Base-by-base conservation (phyloP, 2,888 invertebrate genomes). In the Andrena hattorfiana region DNA sequence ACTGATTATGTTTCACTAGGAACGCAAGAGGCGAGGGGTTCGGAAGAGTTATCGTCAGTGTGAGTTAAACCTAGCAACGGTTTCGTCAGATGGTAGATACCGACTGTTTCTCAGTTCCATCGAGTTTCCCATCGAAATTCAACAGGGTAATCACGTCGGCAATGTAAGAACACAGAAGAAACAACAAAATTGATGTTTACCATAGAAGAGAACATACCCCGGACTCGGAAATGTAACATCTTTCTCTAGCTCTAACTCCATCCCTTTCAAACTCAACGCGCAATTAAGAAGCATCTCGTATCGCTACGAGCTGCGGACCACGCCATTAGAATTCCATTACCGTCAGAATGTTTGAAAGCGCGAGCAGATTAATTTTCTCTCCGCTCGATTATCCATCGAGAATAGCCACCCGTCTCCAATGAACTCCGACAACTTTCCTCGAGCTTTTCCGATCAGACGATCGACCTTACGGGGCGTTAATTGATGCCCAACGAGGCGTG, bases 361-460 rank as follows among this genome's bases (percentile, higher is more conserved):
- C 42, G 42, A 13, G 42, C 42, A 42, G 54, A 35, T 62, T 62
- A 23, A 62, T 32, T 72, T 32, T 51, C 30, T 1, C 42, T 42
- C 49, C 35, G 1, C 13, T 30, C 23, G 10, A 13, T 23, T 35
- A 32, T 35, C 10, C 26, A 3, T 49, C n/a, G 16, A 20, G 20
- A 32, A 51, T 42, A 13, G 42, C 26, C 54, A 56, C 54, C 20
- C n/a, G 54, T 54, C 16, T 54, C 54, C 20, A 26, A 56, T 10
- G 10, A 56, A 26, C 13, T n/a, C 8, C 16, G 1, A 63, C n/a
- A 35, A 54, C 26, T 20, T 54, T 71, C 32, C 48, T 32, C 51
- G 26, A 51, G 32, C 32, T n/a, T 51, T 30, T 60, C 49, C 13
- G 32, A 54, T 20, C 32, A n/a, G 32, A n/a, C 49, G 72, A 78